A percentile compares a stretch with the other conserved stretches of the same genome.
Conservation (phyloP, 2,113 vertebrate species). For the Ammodytes dubius region DNA sequence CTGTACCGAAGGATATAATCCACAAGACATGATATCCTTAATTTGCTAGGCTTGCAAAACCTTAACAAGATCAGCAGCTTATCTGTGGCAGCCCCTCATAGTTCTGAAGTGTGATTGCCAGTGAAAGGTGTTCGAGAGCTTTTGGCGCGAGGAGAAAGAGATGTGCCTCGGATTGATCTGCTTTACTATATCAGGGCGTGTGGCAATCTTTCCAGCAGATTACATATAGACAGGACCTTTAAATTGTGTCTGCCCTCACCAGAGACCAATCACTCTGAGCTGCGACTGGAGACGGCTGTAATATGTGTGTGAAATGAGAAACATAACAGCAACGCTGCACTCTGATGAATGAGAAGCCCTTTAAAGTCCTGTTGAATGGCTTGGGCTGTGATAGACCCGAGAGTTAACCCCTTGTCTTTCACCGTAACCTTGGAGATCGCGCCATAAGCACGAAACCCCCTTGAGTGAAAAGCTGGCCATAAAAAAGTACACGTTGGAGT, state of each 20-base stretch:
- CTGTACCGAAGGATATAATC: conserved; percentile 54
- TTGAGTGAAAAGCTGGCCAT: not conserved
- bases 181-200: conserved; percentile 56
- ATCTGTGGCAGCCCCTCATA: conserved; percentile 43
- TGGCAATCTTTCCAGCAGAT: conserved; percentile 72
- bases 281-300: conserved; percentile 45
- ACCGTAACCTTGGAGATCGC: not conserved
- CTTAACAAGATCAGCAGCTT: conserved; percentile 67
- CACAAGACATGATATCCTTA: conserved; percentile 61
- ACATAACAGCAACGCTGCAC: conserved; percentile 54
- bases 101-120: conserved; percentile 67
- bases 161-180: conserved; percentile 66
- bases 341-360: conserved; percentile 61
- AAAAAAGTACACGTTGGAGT: not conserved
- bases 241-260: conserved; percentile 75
- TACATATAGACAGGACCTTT: conserved; percentile 70
- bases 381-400: conserved; percentile 47
- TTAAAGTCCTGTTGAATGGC: conserved; percentile 55
- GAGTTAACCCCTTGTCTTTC: conserved; percentile 42
- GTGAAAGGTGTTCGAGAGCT: conserved; percentile 41
- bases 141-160: conserved; percentile 43
- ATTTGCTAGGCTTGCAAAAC: conserved; percentile 65
- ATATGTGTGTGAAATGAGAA: conserved; percentile 72
- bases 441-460: not conserved
- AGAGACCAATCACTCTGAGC: conserved; percentile 63